These are phyloP conservation scores for Glyptemys insculpta DNA, from an alignment of 2,797 vertebrate species.

Conservation along the genomic window DNA sequence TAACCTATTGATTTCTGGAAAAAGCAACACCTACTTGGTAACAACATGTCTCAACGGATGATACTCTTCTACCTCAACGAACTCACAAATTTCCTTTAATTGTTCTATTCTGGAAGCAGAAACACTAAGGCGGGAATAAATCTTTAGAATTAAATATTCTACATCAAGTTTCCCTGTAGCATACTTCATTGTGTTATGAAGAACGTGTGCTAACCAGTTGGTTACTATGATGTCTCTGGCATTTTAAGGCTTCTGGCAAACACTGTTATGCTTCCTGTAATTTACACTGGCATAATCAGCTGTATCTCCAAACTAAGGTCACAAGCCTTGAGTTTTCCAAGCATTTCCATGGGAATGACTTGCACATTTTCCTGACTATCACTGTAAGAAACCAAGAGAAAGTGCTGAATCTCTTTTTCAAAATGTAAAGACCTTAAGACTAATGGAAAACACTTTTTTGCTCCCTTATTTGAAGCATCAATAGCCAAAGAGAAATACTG, in stretches of 20 bases:
- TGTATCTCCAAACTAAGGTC: not conserved
- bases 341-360: not conserved
- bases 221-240: not conserved
- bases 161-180: not conserved
- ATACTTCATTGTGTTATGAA: not conserved
- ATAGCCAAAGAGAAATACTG: not conserved
- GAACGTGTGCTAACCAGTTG: not conserved
- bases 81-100: not conserved
- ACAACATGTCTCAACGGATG: not conserved
- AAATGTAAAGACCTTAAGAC: not conserved
- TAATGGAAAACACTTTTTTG: not conserved
- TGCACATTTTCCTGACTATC: not conserved
- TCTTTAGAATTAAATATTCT: not conserved
- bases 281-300: not conserved
- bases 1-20: not conserved
- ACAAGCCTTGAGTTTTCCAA: not conserved
- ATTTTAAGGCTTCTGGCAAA: not conserved
- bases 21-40: not conserved
- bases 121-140: not conserved
- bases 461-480: not conserved
- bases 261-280: not conserved
- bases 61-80: not conserved
- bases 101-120: not conserved
- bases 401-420: not conserved
- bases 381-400: not conserved